Percentiles rank a stretch among this genome's conserved stretches.
Conservation (phyloP, 2,797 vertebrate genomes). For the Pangasius macronema region DNA sequence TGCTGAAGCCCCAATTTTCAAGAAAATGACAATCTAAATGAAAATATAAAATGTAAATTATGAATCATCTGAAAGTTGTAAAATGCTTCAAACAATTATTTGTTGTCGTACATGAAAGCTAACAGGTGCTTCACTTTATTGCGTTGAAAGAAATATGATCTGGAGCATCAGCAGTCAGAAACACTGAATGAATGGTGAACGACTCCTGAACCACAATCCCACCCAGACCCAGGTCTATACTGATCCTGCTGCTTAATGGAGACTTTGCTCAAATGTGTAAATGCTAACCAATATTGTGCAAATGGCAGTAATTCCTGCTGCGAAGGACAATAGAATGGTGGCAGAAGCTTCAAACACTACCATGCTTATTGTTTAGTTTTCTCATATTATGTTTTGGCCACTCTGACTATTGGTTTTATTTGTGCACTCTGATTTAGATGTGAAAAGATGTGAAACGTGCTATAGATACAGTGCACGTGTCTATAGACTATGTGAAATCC, state of each 20-base stretch:
- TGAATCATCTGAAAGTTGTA: slow-evolving; percentile 4
- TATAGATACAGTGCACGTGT: slow-evolving; percentile 26
- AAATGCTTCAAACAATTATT: slow-evolving; percentile 8
- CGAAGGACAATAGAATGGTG: slow-evolving; percentile 35
- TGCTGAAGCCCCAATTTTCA: slow-evolving; percentile 7
- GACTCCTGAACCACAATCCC: background rate
- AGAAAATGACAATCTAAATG: slow-evolving; percentile 51
- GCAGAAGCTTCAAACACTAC: slow-evolving; percentile 56
- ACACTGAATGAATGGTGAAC: slow-evolving; percentile 6
- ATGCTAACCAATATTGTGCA: slow-evolving; percentile 24
- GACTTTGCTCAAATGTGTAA: slow-evolving; percentile 31
- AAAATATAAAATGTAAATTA: slow-evolving; percentile 23
- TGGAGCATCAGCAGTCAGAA: background rate
- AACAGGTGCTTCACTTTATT: slow-evolving; percentile 16
- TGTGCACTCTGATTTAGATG: slow-evolving; percentile 58
- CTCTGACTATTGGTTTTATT: slow-evolving; percentile 61
- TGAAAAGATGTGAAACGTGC: slow-evolving; percentile 57
- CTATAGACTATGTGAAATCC: slow-evolving; percentile 41
- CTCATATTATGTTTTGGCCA: slow-evolving; percentile 63
- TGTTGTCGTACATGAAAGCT: background rate
- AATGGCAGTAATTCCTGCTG: slow-evolving; percentile 43
- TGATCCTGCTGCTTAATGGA: slow-evolving; percentile 50
- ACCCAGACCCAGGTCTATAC: slow-evolving; percentile 4
- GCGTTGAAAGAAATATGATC: background rate
- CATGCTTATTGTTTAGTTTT: slow-evolving; percentile 74